Conservation (phyloP, 2,113 vertebrate species). For the Sorex fumeus region DNA sequence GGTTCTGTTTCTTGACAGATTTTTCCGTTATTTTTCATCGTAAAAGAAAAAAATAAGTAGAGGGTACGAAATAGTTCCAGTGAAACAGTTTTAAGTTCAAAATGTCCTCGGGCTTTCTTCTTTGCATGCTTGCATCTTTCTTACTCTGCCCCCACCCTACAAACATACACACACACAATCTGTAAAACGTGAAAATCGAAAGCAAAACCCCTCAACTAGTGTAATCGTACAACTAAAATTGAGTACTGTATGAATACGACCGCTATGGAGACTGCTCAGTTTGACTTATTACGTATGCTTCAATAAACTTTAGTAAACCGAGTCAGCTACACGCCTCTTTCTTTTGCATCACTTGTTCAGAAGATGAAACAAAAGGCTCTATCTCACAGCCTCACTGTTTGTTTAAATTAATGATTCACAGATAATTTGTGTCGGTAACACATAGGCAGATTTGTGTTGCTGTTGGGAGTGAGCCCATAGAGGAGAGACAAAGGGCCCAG, state of each 20-base stretch:
- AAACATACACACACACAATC: slow-evolving; percentile 90
- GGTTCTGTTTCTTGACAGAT: slow-evolving; percentile 92
- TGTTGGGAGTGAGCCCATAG: background rate
- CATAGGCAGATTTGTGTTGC: background rate
- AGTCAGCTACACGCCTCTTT: slow-evolving; percentile 89
- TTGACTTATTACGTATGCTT: slow-evolving; percentile 94
- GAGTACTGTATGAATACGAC: slow-evolving; percentile 94
- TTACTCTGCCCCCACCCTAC: slow-evolving; percentile 59
- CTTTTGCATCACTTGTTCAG: slow-evolving; percentile 61
- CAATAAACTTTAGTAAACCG: slow-evolving; percentile 91
- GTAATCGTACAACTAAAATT: slow-evolving; percentile 94
- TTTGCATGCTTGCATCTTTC: slow-evolving; percentile 90
- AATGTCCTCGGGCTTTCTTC: slow-evolving; percentile 89
- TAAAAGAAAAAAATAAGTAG: slow-evolving; percentile 90
- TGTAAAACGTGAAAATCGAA: slow-evolving; percentile 93
- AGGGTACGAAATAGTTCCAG: slow-evolving; percentile 90
- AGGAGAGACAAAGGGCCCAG: background rate
- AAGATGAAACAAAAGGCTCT: background rate
- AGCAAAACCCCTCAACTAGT: slow-evolving; percentile 92
- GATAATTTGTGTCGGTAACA: too few species aligned
- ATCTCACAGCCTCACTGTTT: too few species aligned
- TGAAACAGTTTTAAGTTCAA: slow-evolving; percentile 90
- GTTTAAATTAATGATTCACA: too few species aligned
- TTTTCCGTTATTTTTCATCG: slow-evolving; percentile 93
- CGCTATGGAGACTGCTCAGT: slow-evolving; percentile 95